These are phyloP conservation scores for Drosophila paramelanica DNA, from an alignment of 2,888 invertebrate genomes.

Conservation along the genomic window DNA sequence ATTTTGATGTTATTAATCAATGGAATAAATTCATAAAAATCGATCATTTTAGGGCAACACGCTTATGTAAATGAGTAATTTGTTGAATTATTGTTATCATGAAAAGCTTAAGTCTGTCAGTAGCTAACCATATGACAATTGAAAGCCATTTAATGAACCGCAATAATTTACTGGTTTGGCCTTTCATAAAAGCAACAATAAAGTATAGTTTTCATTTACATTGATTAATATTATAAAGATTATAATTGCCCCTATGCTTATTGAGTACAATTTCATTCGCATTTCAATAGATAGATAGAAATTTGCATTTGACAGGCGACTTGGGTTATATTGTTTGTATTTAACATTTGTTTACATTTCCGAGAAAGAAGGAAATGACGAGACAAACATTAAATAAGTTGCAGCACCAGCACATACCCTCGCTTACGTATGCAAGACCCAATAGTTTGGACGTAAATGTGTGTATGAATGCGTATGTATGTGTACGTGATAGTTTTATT, in stretches of 20 bases:
- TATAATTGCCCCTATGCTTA: constrained; percentile 11
- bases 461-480: constrained; percentile 4
- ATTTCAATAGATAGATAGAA: constrained; percentile 18
- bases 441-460: constrained; percentile 16
- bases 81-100: not conserved
- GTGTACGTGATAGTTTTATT: constrained; percentile 75
- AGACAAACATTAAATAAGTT: constrained; percentile 48
- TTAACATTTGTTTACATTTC: constrained; percentile 60
- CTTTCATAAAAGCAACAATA: constrained; percentile 15
- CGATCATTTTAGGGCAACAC: not conserved
- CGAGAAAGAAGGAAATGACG: constrained; percentile 69
- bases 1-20: too few species aligned
- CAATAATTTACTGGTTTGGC: constrained; percentile 37
- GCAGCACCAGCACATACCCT: constrained; percentile 14
- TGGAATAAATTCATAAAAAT: not conserved
- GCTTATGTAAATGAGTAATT: not conserved
- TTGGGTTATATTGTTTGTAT: constrained; percentile 33
- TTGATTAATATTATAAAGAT: constrained; percentile 27
- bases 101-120: not conserved
- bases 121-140: constrained; percentile 18
- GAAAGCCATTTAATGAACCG: constrained; percentile 8
- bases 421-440: constrained; percentile 54
- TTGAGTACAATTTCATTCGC: constrained; percentile 9
- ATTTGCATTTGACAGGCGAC: constrained; percentile 19
- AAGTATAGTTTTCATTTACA: constrained; percentile 28